phyloP scores from a whole-genome alignment of 1,140 invertebrate species.

The Rhagoletis zephyria region DNA sequence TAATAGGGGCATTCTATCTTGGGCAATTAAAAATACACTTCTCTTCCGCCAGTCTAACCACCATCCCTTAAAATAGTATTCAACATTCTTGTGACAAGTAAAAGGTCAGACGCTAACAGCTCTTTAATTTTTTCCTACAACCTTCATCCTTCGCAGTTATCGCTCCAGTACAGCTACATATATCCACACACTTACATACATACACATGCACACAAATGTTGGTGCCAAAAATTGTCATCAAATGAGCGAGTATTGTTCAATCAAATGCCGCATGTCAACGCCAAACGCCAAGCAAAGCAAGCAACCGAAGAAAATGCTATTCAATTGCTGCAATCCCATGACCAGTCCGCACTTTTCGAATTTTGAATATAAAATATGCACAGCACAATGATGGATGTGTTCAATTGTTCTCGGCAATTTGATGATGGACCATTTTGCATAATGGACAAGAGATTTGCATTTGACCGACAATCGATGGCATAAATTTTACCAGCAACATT shows the following conservation, averaged over 20 bases:
- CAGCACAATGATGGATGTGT: conserved; percentile 37
- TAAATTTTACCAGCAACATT: conserved; percentile 26
- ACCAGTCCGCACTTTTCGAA: not conserved
- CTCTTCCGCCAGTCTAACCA: too few relatives aligned
- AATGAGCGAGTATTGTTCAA: conserved; percentile 24
- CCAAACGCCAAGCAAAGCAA: not conserved
- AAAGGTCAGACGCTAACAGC: too few relatives aligned
- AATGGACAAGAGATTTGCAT: conserved; percentile 38
- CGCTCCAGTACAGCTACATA: not conserved
- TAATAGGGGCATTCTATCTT: too few relatives aligned
- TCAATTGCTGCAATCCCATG: not conserved
- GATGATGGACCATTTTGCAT: conserved; percentile 45
- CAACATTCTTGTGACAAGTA: too few relatives aligned
- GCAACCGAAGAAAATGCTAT: not conserved
- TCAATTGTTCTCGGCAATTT: conserved; percentile 43
- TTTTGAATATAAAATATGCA: conserved; percentile 5
- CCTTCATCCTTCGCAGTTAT: not conserved
- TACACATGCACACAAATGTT: not conserved
- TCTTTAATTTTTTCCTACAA: not conserved
- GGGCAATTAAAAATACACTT: too few relatives aligned
- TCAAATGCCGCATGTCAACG: conserved; percentile 21
- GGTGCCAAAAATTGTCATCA: conserved; percentile 51
- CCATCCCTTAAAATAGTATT: too few relatives aligned
- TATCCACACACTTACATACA: too few relatives aligned
- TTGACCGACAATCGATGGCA: conserved; percentile 48